phyloP scores from a whole-genome alignment of 2,888 invertebrate genomes.

The Alloplasta piceator region DNA sequence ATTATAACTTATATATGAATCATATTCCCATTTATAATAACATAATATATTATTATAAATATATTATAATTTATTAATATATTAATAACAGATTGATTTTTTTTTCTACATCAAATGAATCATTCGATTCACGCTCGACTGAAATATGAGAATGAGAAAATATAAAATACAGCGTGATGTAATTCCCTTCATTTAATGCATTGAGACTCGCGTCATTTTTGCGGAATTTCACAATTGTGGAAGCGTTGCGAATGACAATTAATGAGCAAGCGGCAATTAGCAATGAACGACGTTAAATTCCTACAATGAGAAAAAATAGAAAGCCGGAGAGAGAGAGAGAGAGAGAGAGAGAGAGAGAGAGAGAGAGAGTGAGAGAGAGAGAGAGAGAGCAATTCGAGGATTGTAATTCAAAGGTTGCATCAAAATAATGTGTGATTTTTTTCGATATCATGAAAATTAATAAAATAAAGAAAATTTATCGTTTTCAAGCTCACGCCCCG shows the following conservation, averaged over 20 bases:
- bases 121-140: too few species aligned
- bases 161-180: background rate
- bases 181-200: background rate
- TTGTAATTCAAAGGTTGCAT: too few species aligned
- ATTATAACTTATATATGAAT: too few species aligned
- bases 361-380: background rate
- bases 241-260: conserved; percentile 24
- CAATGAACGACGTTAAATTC: conserved; percentile 40
- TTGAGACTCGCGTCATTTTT: conserved; percentile 25
- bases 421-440: too few species aligned
- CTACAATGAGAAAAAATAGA: background rate
- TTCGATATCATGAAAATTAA: too few species aligned
- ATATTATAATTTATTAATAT: too few species aligned
- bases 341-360: background rate
- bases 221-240: conserved; percentile 27
- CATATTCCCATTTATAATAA: too few species aligned
- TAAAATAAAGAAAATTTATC: too few species aligned
- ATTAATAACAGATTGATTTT: too few species aligned
- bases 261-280: conserved; percentile 26
- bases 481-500: too few species aligned
- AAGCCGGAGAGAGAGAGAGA: background rate
- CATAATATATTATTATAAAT: too few species aligned
- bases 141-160: background rate
- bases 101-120: too few species aligned
- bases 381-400: background rate